These are phyloP conservation scores for Smithornis capensis DNA, from an alignment of 2,113 vertebrate species.

Conservation along the genomic window DNA sequence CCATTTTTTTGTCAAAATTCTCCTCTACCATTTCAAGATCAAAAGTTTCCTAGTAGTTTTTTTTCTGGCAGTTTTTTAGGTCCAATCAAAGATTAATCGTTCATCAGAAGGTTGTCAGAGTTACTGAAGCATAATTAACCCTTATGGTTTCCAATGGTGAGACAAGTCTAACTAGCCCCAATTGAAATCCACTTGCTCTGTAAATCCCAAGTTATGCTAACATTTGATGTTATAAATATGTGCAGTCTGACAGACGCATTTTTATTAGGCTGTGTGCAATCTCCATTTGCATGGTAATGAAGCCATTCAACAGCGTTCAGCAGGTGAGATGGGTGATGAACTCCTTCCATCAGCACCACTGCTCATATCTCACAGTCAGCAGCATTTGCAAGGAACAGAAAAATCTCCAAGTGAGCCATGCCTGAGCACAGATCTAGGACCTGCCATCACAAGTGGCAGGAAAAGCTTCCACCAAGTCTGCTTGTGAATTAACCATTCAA, in stretches of 20 bases:
- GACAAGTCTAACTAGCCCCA: not conserved
- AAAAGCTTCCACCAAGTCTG: not conserved
- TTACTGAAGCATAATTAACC: conserved; percentile 12
- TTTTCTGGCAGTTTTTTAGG: not conserved
- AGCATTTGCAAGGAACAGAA: not conserved
- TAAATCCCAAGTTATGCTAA: not conserved
- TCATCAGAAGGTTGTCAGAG: not conserved
- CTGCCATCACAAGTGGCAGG: not conserved
- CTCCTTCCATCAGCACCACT: not conserved
- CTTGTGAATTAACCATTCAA: accelerated
- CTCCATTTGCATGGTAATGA: conserved; percentile 46
- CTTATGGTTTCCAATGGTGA: not conserved
- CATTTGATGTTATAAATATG: not conserved
- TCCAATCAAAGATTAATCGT: not conserved
- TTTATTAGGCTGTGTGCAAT: not conserved
- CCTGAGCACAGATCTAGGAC: not conserved
- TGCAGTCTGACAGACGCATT: conserved; percentile 13
- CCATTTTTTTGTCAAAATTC: not conserved
- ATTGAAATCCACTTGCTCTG: not conserved
- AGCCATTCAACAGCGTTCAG: not conserved
- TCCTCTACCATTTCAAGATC: not conserved
- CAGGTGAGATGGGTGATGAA: not conserved
- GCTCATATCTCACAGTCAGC: not conserved
- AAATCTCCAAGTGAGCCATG: not conserved
- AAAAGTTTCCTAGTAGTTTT: not conserved